These are phyloP conservation scores for Drosophila novamexicana DNA, from an alignment of 1,140 invertebrate species.

Conservation along the genomic window DNA sequence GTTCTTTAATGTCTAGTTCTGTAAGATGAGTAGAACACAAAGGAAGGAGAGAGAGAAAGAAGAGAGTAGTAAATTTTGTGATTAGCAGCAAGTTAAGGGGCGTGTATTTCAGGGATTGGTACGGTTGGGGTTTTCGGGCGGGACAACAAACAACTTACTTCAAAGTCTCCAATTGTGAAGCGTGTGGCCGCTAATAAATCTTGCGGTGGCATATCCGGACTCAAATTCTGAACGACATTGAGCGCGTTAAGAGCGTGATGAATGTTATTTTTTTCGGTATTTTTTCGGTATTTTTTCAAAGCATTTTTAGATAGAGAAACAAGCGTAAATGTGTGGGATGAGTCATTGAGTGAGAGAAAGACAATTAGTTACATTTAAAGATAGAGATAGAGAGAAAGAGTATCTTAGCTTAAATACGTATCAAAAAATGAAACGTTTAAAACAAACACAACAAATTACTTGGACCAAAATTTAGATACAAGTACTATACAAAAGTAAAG, in stretches of 20 bases:
- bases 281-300: constrained; percentile 50
- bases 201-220: constrained; percentile 86
- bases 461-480: constrained; percentile 7
- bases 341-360: constrained; percentile 68
- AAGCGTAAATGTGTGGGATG: constrained; percentile 68
- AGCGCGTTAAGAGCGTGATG: constrained; percentile 41
- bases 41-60: constrained; percentile 42
- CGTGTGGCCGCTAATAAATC: constrained; percentile 86
- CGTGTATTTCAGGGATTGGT: constrained; percentile 11
- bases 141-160: constrained; percentile 85
- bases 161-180: constrained; percentile 88
- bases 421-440: constrained; percentile 11
- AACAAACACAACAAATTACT: constrained; percentile 62
- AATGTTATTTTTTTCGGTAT: constrained; percentile 34
- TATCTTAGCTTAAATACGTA: constrained; percentile 19
- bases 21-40: constrained; percentile 43
- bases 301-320: constrained; percentile 62
- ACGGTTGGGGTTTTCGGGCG: constrained; percentile 1
- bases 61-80: constrained; percentile 60
- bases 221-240: constrained; percentile 85
- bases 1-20: constrained; percentile 65
- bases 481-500: constrained; percentile 34
- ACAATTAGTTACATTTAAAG: constrained; percentile 77
- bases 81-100: constrained; percentile 58
- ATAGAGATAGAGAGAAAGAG: constrained; percentile 37